A percentile compares a stretch with the other conserved stretches of the same genome.
These are phyloP conservation scores for Marmota monax DNA, from an alignment of 2,113 vertebrate species.

Conservation along the genomic window DNA sequence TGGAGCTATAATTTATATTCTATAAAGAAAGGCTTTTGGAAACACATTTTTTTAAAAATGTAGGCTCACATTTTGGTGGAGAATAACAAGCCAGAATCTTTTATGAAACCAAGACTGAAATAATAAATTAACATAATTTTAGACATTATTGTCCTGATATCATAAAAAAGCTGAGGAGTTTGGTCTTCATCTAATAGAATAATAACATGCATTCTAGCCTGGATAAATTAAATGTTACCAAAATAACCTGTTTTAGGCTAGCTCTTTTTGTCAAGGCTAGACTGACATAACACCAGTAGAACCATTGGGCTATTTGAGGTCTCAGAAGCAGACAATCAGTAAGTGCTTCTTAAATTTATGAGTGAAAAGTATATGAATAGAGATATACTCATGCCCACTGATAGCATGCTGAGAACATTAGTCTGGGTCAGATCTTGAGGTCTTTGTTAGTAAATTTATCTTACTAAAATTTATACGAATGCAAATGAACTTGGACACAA, in stretches of 20 bases:
- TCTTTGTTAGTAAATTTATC: background rate
- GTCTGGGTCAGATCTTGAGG: background rate
- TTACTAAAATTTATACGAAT: conserved; percentile 32
- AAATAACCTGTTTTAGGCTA: background rate
- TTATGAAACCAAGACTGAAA: conserved; percentile 54
- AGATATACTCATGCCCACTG: background rate
- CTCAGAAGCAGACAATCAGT: background rate
- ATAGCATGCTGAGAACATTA: background rate
- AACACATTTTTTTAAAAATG: conserved; percentile 46
- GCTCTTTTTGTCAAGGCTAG: background rate
- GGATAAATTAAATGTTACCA: background rate
- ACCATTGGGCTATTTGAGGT: background rate
- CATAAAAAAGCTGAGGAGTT: background rate
- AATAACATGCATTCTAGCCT: background rate
- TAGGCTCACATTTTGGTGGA: background rate
- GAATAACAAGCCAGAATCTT: conserved; percentile 39
- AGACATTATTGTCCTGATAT: conserved; percentile 38
- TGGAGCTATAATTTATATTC: conserved; percentile 65
- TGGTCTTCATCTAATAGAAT: background rate
- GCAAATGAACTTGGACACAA: conserved; percentile 21
- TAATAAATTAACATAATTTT: conserved; percentile 57
- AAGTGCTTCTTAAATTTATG: conserved; percentile 18
- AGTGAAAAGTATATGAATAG: background rate
- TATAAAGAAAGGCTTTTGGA: conserved; percentile 54
- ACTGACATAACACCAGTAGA: background rate